phyloP scores from a whole-genome alignment of 2,888 invertebrate species.

The Epinotia demarniana region DNA sequence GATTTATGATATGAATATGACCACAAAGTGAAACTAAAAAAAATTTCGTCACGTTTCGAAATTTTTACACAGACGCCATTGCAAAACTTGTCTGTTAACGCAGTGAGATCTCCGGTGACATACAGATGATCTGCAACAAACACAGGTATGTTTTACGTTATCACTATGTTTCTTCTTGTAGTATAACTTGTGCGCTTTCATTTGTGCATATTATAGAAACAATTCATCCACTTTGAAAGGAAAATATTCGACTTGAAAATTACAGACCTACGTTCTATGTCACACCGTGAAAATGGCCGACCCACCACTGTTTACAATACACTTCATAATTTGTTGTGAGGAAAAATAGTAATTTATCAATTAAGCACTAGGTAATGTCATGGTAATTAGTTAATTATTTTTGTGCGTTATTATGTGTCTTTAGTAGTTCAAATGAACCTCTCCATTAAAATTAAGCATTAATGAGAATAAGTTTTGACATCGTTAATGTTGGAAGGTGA shows the following conservation, averaged over 20 bases:
- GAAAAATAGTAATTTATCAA: constrained; percentile 58
- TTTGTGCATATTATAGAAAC: constrained; percentile 76
- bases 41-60: constrained; percentile 65
- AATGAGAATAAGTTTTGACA: constrained; percentile 65
- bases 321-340: constrained; percentile 66
- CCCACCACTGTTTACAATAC: constrained; percentile 87
- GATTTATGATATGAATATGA: constrained; percentile 56
- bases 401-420: constrained; percentile 50
- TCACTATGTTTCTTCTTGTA: constrained; percentile 70
- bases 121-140: constrained; percentile 82
- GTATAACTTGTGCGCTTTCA: constrained; percentile 60
- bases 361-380: constrained; percentile 51
- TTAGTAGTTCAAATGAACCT: constrained; percentile 41
- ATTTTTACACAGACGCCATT: constrained; percentile 77
- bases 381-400: constrained; percentile 67
- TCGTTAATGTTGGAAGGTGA: constrained; percentile 46
- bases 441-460: constrained; percentile 50
- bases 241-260: constrained; percentile 73
- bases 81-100: constrained; percentile 78
- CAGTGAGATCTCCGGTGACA: constrained; percentile 80
- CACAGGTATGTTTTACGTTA: constrained; percentile 78
- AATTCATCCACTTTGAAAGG: constrained; percentile 78
- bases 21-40: constrained; percentile 53
- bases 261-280: constrained; percentile 86
- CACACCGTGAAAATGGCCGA: constrained; percentile 89